phyloP scores from a whole-genome alignment of 2,888 invertebrate species.

The Cantharis rustica region DNA sequence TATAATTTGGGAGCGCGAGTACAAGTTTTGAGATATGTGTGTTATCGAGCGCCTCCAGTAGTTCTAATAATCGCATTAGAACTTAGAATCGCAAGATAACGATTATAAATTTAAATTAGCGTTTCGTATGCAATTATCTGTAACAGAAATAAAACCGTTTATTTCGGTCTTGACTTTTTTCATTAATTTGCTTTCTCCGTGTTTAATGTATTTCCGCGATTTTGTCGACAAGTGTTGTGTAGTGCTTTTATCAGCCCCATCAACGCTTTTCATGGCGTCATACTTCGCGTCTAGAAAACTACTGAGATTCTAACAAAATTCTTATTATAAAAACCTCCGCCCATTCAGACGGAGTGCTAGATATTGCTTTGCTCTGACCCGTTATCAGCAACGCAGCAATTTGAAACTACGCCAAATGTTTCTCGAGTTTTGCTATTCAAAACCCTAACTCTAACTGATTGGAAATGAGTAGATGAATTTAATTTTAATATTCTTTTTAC shows the following conservation, averaged over 20 bases:
- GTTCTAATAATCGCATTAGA: slow-evolving; percentile 36
- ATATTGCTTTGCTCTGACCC: slow-evolving; percentile 38
- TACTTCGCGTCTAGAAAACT: slow-evolving; percentile 32
- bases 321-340: slow-evolving; percentile 43
- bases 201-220: slow-evolving; percentile 33
- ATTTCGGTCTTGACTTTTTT: slow-evolving; percentile 4
- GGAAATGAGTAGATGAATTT: slow-evolving; percentile 35
- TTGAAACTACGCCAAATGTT: slow-evolving; percentile 46
- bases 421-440: slow-evolving; percentile 35
- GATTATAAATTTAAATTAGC: slow-evolving; percentile 32
- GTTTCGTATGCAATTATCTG: slow-evolving; percentile 21
- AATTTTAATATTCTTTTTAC: slow-evolving; percentile 29
- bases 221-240: slow-evolving; percentile 39
- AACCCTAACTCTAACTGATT: slow-evolving; percentile 35
- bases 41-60: slow-evolving; percentile 38
- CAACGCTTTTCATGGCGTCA: slow-evolving; percentile 35
- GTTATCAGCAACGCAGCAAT: slow-evolving; percentile 40
- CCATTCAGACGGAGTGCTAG: slow-evolving; percentile 34
- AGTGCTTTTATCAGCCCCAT: slow-evolving; percentile 36
- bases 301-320: slow-evolving; percentile 40
- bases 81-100: slow-evolving; percentile 29
- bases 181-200: slow-evolving; percentile 12
- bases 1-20: slow-evolving; percentile 38
- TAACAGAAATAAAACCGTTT: neutral
- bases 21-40: slow-evolving; percentile 36